These are phyloP conservation scores for Stenoptilia bipunctidactyla DNA, from an alignment of 2,888 invertebrate genomes.

Conservation along the genomic window DNA sequence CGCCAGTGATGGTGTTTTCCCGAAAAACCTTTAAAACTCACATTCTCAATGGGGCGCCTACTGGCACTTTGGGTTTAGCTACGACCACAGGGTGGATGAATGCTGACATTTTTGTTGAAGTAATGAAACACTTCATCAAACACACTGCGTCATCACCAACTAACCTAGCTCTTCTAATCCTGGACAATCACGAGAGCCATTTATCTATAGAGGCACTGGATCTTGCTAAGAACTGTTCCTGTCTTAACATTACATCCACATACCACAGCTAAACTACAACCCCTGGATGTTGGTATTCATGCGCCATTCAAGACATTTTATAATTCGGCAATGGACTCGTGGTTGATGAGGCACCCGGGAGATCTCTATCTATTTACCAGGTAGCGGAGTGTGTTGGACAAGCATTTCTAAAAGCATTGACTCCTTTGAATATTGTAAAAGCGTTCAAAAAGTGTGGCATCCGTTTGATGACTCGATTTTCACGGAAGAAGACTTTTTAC, in stretches of 20 bases:
- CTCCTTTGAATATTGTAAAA: too few relatives aligned
- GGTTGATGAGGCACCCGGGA: conserved; percentile 29
- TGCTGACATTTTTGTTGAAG: conserved; percentile 7
- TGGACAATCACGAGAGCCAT: conserved; percentile 4
- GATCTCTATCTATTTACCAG: too few relatives aligned
- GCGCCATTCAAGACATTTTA: conserved; percentile 29
- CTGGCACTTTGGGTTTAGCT: conserved; percentile 14
- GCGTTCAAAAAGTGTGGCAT: too few relatives aligned
- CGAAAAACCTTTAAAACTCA: conserved; percentile 12
- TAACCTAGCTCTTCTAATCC: conserved; percentile 2
- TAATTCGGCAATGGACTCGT: conserved; percentile 22
- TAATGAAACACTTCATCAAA: too few relatives aligned
- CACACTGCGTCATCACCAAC: background rate
- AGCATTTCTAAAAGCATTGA: too few relatives aligned
- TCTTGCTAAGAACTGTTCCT: conserved; percentile 13
- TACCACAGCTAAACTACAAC: conserved; percentile 27
- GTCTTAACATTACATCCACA: conserved; percentile 14
- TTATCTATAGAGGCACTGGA: conserved; percentile 14
- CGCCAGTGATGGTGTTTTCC: conserved; percentile 16
- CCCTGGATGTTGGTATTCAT: conserved; percentile 30
- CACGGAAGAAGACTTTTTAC: too few relatives aligned
- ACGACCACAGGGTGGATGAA: conserved; percentile 7
- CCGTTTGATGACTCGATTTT: too few relatives aligned
- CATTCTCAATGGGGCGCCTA: conserved; percentile 12
- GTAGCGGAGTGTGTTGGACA: too few relatives aligned